phyloP scores from a whole-genome alignment of 2,888 invertebrate species.

The Tinea pellionella region DNA sequence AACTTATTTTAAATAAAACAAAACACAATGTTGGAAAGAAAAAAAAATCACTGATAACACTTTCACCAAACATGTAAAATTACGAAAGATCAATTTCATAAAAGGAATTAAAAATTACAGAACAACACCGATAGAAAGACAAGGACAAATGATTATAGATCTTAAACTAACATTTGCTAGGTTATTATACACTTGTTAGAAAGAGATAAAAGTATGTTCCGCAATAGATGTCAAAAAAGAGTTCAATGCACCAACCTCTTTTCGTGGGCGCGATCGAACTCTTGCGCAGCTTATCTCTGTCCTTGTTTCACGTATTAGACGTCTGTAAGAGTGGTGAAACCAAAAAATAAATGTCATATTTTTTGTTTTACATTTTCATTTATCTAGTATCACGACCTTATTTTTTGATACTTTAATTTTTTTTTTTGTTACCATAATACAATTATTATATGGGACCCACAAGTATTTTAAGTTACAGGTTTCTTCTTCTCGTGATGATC shows the following conservation, averaged over 20 bases:
- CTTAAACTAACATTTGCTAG: background rate
- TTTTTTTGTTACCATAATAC: background rate
- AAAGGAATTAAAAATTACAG: background rate
- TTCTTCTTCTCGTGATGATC: too few species aligned
- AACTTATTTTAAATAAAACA: background rate
- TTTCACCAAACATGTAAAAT: background rate
- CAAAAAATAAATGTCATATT: background rate
- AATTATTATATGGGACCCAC: too few species aligned
- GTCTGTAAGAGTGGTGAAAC: background rate
- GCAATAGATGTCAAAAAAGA: background rate
- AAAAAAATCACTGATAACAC: background rate
- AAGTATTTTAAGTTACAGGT: too few species aligned
- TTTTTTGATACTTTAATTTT: background rate
- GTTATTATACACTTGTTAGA: background rate
- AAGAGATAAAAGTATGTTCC: conserved; percentile 3
- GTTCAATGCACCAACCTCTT: conserved; percentile 13
- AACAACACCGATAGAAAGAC: background rate
- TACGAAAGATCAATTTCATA: background rate
- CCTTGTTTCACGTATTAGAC: background rate
- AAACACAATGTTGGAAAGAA: background rate
- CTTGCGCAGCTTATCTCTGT: background rate
- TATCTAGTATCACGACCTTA: background rate
- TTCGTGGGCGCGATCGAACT: conserved; percentile 6
- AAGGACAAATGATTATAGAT: background rate
- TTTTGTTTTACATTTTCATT: background rate